A percentile compares a stretch with the other conserved stretches of the same genome.
phyloP scores from a whole-genome alignment of 2,797 vertebrate genomes.

The Onychomys leucogaster region DNA sequence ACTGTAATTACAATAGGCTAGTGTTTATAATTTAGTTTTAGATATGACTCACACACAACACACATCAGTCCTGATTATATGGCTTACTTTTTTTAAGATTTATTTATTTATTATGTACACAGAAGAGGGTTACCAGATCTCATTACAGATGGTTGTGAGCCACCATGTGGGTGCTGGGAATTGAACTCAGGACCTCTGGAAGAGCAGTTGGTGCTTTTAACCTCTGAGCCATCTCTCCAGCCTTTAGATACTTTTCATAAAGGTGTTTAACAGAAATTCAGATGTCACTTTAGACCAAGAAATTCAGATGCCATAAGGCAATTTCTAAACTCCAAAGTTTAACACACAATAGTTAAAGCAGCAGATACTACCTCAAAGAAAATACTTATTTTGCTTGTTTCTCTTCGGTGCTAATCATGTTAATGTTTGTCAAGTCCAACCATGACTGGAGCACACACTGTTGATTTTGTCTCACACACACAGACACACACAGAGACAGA shows the following conservation, averaged over 20 bases:
- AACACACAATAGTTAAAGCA: background rate
- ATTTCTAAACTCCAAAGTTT: constrained; percentile 1
- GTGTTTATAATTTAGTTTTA: background rate
- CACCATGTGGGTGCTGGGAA: no score
- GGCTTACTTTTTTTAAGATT: constrained; percentile 18
- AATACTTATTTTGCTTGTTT: background rate
- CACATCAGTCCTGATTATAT: background rate
- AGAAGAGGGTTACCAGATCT: no score
- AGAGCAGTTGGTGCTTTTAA: no score
- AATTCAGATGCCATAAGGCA: background rate
- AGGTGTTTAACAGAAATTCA: no score
- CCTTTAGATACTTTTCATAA: no score
- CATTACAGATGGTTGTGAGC: no score
- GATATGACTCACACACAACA: background rate
- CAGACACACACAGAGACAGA: no score
- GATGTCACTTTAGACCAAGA: background rate
- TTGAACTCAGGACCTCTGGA: no score
- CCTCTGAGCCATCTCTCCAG: no score
- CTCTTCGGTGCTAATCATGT: fast-evolving
- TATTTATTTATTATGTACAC: no score
- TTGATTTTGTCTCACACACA: background rate
- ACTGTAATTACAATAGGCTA: background rate
- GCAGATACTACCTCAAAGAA: background rate
- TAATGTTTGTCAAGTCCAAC: background rate
- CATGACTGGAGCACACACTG: background rate